Evolutionary conservation across 2,113 vertebrate genomes (phyloP).

Genomic region (Fulica atra): DNA sequence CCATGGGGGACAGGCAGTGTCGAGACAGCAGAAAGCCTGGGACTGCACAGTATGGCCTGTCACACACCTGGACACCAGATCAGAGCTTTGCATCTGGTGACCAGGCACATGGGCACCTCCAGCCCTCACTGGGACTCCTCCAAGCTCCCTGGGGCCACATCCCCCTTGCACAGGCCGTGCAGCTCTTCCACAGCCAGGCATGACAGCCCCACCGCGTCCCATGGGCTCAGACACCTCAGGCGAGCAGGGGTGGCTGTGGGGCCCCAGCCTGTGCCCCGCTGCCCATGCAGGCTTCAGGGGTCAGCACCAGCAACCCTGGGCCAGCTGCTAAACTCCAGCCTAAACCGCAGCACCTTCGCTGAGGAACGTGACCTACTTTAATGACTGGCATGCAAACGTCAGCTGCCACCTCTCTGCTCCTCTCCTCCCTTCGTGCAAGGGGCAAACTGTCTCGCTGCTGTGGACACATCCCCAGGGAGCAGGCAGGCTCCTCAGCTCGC

Average conservation of each 20-base stretch:
- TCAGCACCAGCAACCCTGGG: not conserved
- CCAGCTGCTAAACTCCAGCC: not conserved
- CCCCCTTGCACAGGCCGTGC: not conserved
- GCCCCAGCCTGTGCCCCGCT: not conserved
- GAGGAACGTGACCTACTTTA: too few relatives aligned
- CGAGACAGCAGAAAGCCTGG: not conserved
- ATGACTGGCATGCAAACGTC: rapidly evolving
- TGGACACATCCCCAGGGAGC: not conserved
- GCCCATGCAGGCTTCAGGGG: not conserved
- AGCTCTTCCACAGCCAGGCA: rapidly evolving
- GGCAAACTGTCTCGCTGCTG: too few relatives aligned
- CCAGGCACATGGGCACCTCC: too few relatives aligned
- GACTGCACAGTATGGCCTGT: too few relatives aligned
- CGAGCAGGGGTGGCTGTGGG: not conserved
- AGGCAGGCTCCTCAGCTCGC: not conserved
- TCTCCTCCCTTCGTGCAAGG: not conserved
- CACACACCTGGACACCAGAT: rapidly evolving
- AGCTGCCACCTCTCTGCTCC: not conserved
- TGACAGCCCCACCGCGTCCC: rapidly evolving
- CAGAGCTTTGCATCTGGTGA: not conserved
- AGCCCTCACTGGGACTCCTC: not conserved
- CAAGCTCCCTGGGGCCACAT: rapidly evolving
- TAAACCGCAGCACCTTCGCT: not conserved
- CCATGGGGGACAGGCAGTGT: too few relatives aligned
- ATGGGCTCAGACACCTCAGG: not conserved